Base-by-base conservation (phyloP, 2,888 invertebrate species). In the Tridacna crocea region DNA sequence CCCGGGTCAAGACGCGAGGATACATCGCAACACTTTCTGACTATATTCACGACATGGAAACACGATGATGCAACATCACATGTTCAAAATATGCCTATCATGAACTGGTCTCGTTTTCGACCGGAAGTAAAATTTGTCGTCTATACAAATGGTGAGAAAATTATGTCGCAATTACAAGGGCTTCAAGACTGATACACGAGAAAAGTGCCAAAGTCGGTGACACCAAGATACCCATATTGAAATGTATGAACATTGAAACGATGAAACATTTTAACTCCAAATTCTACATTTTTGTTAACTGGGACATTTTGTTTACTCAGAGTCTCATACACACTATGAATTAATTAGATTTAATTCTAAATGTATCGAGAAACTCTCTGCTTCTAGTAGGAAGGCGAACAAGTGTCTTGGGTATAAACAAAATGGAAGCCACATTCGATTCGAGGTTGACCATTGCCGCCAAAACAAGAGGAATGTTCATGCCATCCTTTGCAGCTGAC, bases 201-300 rank as follows among this genome's bases (percentile, higher is more conserved):
- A 22, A 82, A 80, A 19, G 72, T 83, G 13, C 58, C 66, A 19
- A 72, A 74, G 36, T 68, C 61, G 4, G 10, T 66, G 66, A 55
- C 77, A 13, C 72, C 77, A 8, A 74, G 17, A 61, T 84, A 65
- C 90, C 90, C 0, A 76, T 90, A 51, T 65, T 90, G 60, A 87
- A 88, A 70, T 72, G 86, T 60, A 88, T 90, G 90, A 90, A 86
- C 75, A 74, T 85, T 19, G 77, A 86, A 13, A 87, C 82, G 13
- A 85, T 80, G 68, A 60, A 75, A 13, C 60, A 75, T 8, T 86
- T 86, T 70, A 78, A 80, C 15, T 85, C 87, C 15, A 70, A 76
- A n/a, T 88, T 87, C 77, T 90, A 90, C 75, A 85, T 85, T 27
- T 90, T 80, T 72, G 86, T 88, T 47, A 90, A 90, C 72, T 86